Base-by-base conservation (phyloP, 2,113 vertebrate species). In the Megaceryle maxima region DNA sequence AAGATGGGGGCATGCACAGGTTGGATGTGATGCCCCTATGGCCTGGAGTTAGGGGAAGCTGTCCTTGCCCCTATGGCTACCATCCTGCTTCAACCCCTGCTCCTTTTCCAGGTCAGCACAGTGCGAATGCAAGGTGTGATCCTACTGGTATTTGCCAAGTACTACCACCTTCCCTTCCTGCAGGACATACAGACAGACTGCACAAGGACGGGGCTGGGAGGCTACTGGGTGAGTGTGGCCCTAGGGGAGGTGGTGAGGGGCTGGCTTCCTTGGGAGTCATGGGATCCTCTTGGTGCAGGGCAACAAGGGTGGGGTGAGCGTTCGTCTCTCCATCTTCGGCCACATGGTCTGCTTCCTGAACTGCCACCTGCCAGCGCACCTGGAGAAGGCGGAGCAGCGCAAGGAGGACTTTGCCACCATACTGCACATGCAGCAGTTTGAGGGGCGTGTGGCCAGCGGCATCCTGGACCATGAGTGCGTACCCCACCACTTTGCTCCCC, bases 401-500 rank as follows among this genome's bases (percentile, higher is more conserved):
- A 98, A 99, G 97, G 99, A 99, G 94, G 99, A 99, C 96, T 99
- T 99, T 96, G 98, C 99, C 94, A 99, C 99, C 97, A 99, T 99
- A 89, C 98, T 99, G 85, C 99, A 99, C 92, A 98, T 99, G 96
- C 99, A 99, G 97, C 99, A 99, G 97, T 99, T 99, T 55, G 99
- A 99, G 92, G 99, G 99, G 13, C 98, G 96, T 0, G 95, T 94
- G 0, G 99, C 99, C 29, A 99, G 97, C 0, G 99, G 99, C 39
- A 99, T 99, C 60, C 98, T 99, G 92, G 99, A 99, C 96, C 99
- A 99, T 1, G 99, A 99, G 99, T 99, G 98, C 68, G 99, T 97
- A 92, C n/a, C 35, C 62, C 11, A 16, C n/a, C 9, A 12, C 21
- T 78, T 74, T 73, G 37, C 55, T 76, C 20, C 24, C 28, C 16